These are phyloP conservation scores for Mixornis gularis DNA, from an alignment of 2,113 vertebrate genomes.

Conservation along the genomic window DNA sequence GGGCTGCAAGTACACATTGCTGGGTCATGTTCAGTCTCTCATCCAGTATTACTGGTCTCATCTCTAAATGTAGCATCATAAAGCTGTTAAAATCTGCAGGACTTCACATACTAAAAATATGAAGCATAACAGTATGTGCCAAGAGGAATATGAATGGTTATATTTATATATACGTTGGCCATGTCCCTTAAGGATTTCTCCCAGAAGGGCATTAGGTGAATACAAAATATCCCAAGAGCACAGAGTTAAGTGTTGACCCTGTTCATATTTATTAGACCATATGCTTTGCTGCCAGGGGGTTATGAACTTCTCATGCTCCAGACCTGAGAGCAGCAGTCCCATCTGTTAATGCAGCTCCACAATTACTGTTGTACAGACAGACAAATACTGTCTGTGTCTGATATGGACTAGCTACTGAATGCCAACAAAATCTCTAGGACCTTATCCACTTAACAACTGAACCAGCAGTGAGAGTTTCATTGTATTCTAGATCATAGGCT, in stretches of 20 bases:
- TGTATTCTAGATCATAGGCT: neutral
- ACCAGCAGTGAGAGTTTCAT: neutral
- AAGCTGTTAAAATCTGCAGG: neutral
- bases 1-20: neutral
- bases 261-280: neutral
- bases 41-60: neutral
- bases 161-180: neutral
- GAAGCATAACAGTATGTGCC: neutral
- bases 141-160: neutral
- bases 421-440: neutral
- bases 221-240: neutral
- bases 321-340: neutral
- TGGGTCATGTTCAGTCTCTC: neutral
- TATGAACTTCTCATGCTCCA: neutral
- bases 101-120: neutral
- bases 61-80: neutral
- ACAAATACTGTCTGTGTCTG: neutral
- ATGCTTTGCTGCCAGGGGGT: neutral
- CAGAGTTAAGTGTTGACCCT: neutral
- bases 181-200: neutral
- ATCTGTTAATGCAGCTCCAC: neutral
- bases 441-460: neutral
- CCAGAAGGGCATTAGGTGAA: neutral
- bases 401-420: no score
- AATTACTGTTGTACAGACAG: neutral